Conservation (phyloP, 1,140 invertebrate species). For the Elysia chlorotica region DNA sequence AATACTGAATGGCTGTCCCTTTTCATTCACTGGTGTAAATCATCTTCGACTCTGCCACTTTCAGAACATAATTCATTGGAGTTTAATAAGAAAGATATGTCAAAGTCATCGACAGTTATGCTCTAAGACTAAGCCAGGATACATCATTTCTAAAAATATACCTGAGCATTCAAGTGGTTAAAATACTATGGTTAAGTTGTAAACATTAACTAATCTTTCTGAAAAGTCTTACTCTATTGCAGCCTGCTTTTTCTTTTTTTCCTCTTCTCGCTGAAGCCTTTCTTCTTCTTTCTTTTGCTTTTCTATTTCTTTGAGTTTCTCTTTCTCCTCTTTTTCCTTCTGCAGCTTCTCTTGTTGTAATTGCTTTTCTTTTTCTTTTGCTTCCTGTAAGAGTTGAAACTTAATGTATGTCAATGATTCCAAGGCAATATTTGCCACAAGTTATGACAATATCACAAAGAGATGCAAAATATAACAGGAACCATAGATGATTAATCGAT, state of each 20-base stretch:
- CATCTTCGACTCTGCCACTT: no score
- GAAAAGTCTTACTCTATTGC: conserved; percentile 7
- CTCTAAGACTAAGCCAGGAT: background rate
- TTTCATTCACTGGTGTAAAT: no score
- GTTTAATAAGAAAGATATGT: background rate
- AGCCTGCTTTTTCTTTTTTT: conserved; percentile 16
- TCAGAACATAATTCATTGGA: background rate
- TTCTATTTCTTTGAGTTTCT: conserved; percentile 17
- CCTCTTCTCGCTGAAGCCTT: conserved; percentile 2
- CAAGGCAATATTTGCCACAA: background rate
- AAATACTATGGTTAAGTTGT: no score
- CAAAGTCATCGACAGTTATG: background rate
- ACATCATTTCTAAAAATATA: background rate
- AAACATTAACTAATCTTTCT: background rate
- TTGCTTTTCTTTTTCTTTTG: conserved; percentile 21
- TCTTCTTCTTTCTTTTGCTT: conserved; percentile 12
- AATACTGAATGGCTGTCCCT: no score
- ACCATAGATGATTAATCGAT: background rate
- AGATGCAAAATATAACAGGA: background rate
- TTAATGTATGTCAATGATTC: background rate
- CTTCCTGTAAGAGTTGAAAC: conserved; percentile 4
- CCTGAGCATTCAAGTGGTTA: no score
- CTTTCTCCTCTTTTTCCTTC: conserved; percentile 13
- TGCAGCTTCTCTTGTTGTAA: conserved; percentile 11
- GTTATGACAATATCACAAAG: background rate